Percentiles rank a stretch among this genome's conserved stretches.
phyloP scores from a whole-genome alignment of 1,140 invertebrate genomes.

The Drosophila auraria region DNA sequence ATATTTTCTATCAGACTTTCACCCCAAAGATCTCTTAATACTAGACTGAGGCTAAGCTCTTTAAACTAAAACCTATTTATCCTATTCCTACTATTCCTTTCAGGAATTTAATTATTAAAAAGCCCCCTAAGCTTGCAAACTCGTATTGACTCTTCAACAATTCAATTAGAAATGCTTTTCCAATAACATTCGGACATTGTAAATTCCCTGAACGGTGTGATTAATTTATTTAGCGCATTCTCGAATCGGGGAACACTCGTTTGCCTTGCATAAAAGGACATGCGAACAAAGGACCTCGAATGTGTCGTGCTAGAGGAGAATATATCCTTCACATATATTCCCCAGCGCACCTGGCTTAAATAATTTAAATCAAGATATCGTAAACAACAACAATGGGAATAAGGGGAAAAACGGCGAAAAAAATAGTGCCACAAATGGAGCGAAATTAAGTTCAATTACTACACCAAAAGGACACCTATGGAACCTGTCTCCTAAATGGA shows the following conservation, averaged over 20 bases:
- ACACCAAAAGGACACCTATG: conserved; percentile 46
- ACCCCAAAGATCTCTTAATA: too few species aligned
- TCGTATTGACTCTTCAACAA: conserved; percentile 19
- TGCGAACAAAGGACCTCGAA: conserved; percentile 45
- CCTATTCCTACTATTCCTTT: not conserved
- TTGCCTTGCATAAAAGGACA: conserved; percentile 55
- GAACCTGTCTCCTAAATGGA: conserved; percentile 1
- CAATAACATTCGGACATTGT: conserved; percentile 50
- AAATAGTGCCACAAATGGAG: conserved; percentile 41
- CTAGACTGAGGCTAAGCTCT: not conserved
- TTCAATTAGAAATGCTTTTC: conserved; percentile 35
- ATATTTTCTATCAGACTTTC: not conserved
- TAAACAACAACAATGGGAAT: conserved; percentile 36
- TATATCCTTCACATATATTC: conserved; percentile 22
- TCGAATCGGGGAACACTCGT: conserved; percentile 4
- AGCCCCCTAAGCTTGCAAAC: not conserved
- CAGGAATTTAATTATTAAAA: not conserved
- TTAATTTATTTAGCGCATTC: conserved; percentile 69
- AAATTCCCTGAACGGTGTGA: conserved; percentile 50
- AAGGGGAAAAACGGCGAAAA: conserved; percentile 14
- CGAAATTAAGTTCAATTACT: conserved; percentile 60
- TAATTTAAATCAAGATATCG: conserved; percentile 75
- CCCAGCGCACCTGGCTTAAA: conserved; percentile 44
- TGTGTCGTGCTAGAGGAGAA: conserved; percentile 63
- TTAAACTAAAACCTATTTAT: not conserved